phyloP scores from a whole-genome alignment of 1,140 invertebrate genomes.

The Stegodyphus dumicola region DNA sequence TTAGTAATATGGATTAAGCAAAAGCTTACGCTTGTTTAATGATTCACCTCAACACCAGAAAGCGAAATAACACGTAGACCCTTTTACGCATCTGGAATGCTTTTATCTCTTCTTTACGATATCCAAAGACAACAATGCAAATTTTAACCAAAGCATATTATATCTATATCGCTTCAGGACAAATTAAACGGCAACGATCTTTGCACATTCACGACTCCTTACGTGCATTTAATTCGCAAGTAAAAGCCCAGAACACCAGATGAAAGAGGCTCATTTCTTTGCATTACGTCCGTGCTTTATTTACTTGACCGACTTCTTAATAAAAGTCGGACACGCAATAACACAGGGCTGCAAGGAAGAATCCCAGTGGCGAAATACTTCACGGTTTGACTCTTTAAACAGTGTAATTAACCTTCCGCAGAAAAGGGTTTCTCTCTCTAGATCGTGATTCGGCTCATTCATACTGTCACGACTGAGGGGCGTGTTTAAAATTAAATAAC shows the following conservation, averaged over 20 bases:
- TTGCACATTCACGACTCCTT: too few relatives aligned
- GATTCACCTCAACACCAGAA: too few relatives aligned
- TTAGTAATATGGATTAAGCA: too few relatives aligned
- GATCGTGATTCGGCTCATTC: slow-evolving; percentile 9
- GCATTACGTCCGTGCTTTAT: neutral
- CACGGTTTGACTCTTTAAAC: slow-evolving; percentile 23
- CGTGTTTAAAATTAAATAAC: neutral
- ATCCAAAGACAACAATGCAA: too few relatives aligned
- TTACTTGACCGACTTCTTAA: slow-evolving; percentile 21
- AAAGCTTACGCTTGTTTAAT: too few relatives aligned
- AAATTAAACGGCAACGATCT: too few relatives aligned
- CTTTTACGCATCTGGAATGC: too few relatives aligned
- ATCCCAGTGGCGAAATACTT: neutral
- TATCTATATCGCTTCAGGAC: too few relatives aligned
- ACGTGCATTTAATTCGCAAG: neutral
- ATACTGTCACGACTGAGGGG: slow-evolving; percentile 14
- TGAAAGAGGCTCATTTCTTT: neutral
- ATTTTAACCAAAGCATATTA: too few relatives aligned
- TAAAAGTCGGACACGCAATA: slow-evolving; percentile 8
- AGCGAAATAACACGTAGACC: too few relatives aligned
- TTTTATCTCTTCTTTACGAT: too few relatives aligned
- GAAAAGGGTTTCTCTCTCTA: slow-evolving; percentile 2
- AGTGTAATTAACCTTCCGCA: slow-evolving; percentile 20
- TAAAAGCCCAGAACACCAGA: neutral
- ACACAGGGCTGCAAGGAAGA: neutral